Percentiles rank a stretch among this genome's conserved stretches.
These are phyloP conservation scores for Epirrhoe alternata DNA, from an alignment of 2,888 invertebrate species.

Conservation along the genomic window DNA sequence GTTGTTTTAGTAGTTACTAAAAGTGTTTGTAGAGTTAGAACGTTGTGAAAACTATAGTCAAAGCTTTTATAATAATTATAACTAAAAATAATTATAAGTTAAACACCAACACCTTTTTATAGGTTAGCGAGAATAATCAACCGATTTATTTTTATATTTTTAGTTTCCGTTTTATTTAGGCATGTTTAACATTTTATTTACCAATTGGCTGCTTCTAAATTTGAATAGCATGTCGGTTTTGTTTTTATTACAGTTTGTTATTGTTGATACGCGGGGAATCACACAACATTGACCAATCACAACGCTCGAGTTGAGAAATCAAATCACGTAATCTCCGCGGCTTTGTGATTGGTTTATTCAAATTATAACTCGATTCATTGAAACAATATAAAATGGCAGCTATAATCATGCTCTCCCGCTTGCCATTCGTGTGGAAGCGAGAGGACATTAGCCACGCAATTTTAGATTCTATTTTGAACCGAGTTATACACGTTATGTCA, in stretches of 20 bases:
- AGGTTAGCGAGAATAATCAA: constrained; percentile 33
- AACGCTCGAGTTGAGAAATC: too few relatives aligned
- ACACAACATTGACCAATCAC: too few relatives aligned
- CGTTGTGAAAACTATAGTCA: neutral
- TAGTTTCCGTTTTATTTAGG: constrained; percentile 39
- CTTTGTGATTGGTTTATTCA: too few relatives aligned
- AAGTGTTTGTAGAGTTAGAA: neutral
- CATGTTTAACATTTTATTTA: constrained; percentile 34
- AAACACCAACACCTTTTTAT: constrained; percentile 44
- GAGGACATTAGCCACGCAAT: too few relatives aligned
- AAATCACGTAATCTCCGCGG: too few relatives aligned
- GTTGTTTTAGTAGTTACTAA: neutral
- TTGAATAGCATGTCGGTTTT: constrained; percentile 43
- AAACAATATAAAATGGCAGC: too few relatives aligned
- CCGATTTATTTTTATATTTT: constrained; percentile 35
- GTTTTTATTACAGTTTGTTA: constrained; percentile 22
- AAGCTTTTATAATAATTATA: neutral
- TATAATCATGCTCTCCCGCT: too few relatives aligned
- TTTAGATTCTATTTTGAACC: too few relatives aligned
- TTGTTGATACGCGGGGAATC: too few relatives aligned
- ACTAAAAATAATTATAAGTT: neutral
- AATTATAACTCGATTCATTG: too few relatives aligned
- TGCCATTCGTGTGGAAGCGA: too few relatives aligned
- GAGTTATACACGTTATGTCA: too few relatives aligned
- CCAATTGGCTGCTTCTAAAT: constrained; percentile 40